Percentiles rank a stretch among this genome's conserved stretches.
phyloP scores from a whole-genome alignment of 2,797 vertebrate species.

The Tarsius wallacei region DNA sequence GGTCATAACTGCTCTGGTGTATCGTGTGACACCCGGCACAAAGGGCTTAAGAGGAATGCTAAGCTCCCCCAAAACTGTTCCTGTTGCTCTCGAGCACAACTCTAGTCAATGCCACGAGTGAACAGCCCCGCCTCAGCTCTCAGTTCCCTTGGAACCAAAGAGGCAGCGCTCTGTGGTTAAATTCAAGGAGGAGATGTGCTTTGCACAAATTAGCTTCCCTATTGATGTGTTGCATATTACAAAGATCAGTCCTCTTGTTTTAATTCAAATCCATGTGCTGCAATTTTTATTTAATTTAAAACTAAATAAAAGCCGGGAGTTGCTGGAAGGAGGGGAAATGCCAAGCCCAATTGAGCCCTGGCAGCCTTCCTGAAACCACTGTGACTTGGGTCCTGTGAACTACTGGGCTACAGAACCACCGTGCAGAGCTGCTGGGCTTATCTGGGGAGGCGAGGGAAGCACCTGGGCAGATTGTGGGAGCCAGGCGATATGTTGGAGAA shows the following conservation, averaged over 20 bases:
- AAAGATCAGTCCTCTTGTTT: slow-evolving; percentile 78
- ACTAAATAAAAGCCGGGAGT: slow-evolving; percentile 70
- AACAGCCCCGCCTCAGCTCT: not conserved
- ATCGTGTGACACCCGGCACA: slow-evolving; percentile 34
- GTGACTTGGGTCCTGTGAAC: not conserved
- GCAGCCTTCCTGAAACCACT: slow-evolving; percentile 59
- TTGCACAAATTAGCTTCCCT: slow-evolving; percentile 69
- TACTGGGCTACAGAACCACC: not conserved
- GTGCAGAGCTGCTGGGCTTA: not conserved
- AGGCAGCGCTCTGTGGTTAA: slow-evolving; percentile 65
- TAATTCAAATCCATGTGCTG: slow-evolving; percentile 71
- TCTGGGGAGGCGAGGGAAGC: not conserved
- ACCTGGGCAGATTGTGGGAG: not conserved
- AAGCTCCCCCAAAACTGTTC: slow-evolving; percentile 57
- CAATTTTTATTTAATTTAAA: slow-evolving; percentile 82
- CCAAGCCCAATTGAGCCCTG: slow-evolving; percentile 58
- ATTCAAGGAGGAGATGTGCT: slow-evolving; percentile 67
- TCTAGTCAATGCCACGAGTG: slow-evolving; percentile 31
- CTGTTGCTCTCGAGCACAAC: slow-evolving; percentile 45
- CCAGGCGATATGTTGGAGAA: not conserved
- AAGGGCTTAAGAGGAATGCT: slow-evolving; percentile 45
- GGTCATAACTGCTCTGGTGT: not conserved
- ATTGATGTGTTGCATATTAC: slow-evolving; percentile 75
- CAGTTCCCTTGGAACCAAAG: slow-evolving; percentile 59
- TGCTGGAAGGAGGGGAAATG: slow-evolving; percentile 73